Conservation (phyloP, 2,113 vertebrate genomes). For the Alligator sinensis region DNA sequence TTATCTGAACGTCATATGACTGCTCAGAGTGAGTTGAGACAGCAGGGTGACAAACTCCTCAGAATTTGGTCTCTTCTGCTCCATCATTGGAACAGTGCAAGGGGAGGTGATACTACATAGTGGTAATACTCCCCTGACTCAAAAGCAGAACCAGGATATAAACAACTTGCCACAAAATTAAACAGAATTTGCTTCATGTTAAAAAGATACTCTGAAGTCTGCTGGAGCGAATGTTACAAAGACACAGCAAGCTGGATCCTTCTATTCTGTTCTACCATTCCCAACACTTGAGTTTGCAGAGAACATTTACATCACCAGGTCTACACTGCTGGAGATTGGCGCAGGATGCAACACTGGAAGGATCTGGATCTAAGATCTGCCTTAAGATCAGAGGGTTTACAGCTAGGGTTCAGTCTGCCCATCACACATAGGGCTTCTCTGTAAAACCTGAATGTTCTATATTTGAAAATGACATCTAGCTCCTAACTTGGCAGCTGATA, state of each 20-base stretch:
- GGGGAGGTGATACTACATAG: background rate
- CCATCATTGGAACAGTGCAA: fast-evolving
- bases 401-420: background rate
- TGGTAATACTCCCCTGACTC: background rate
- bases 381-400: background rate
- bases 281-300: background rate
- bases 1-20: background rate
- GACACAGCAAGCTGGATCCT: background rate
- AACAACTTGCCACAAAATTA: background rate
- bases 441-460: background rate
- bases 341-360: background rate
- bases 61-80: fast-evolving
- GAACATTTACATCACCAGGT: background rate
- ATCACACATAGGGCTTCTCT: background rate
- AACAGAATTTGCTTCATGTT: background rate
- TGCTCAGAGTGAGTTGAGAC: background rate
- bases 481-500: background rate
- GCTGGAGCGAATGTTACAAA: background rate
- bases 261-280: background rate
- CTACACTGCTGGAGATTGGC: background rate
- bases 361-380: background rate
- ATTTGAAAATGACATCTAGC: background rate
- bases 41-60: background rate
- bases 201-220: fast-evolving
- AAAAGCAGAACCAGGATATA: background rate